Evolutionary conservation across 2,888 invertebrate genomes (phyloP).

Genomic region (Epiblema foenella): DNA sequence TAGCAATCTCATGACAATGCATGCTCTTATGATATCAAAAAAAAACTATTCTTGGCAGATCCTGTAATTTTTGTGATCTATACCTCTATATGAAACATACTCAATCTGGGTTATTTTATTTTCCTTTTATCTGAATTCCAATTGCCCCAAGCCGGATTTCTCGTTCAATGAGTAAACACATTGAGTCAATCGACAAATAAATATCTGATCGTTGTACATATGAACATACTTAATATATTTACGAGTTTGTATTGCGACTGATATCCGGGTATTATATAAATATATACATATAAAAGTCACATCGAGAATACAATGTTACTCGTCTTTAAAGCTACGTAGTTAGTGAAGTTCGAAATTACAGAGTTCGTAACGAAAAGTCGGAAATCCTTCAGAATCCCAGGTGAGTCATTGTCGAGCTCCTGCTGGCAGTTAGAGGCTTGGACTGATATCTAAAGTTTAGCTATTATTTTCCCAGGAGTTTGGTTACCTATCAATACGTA

Average conservation of each 20-base stretch:
- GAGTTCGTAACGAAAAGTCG: conserved; percentile 4
- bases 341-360: not conserved
- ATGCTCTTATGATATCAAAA: too few species aligned
- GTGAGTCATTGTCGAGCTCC: conserved; percentile 16
- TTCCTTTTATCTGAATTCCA: not conserved
- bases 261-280: not conserved
- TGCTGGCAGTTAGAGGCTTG: conserved; percentile 11
- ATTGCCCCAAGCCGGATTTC: conserved; percentile 1
- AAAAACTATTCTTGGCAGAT: too few species aligned
- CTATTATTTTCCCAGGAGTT: conserved; percentile 9
- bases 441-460: conserved; percentile 28
- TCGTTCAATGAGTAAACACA: conserved; percentile 8
- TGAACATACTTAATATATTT: not conserved
- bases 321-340: not conserved
- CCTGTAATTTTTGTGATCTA: too few species aligned
- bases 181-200: conserved; percentile 1
- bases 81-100: too few species aligned
- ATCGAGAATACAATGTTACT: not conserved
- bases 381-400: conserved; percentile 20
- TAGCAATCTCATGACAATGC: too few species aligned
- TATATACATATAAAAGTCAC: not conserved
- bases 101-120: not conserved
- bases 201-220: not conserved
- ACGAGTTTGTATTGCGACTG: not conserved
- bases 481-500: not conserved